phyloP scores from a whole-genome alignment of 2,113 vertebrate species.

The Montifringilla adamsi region DNA sequence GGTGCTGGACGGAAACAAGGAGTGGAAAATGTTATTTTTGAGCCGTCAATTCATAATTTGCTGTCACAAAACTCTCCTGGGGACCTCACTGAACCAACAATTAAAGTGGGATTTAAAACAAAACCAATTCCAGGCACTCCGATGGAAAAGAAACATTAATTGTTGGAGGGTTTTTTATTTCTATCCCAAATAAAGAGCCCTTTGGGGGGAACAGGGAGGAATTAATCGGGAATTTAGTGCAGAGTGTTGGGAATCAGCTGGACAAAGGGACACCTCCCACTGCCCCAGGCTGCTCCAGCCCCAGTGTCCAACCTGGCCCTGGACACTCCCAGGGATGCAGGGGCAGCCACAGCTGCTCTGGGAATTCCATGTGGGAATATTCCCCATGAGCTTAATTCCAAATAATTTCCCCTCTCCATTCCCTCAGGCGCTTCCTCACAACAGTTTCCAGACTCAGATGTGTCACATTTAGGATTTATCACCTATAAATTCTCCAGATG shows the following conservation, averaged over 20 bases:
- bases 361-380: not conserved
- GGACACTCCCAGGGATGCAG: not conserved
- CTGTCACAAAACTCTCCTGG: not conserved
- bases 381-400: not conserved
- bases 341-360: not conserved
- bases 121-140: not conserved
- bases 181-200: not conserved
- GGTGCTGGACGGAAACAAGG: not conserved
- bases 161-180: not conserved
- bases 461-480: rapidly evolving
- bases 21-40: not conserved
- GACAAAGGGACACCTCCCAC: not conserved
- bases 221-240: rapidly evolving
- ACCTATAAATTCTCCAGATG: rapidly evolving
- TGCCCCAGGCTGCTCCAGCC: not conserved
- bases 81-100: not conserved
- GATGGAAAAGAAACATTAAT: not conserved
- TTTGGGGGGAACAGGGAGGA: not conserved
- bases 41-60: not conserved
- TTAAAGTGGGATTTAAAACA: not conserved
- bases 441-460: too few relatives aligned
- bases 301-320: rapidly evolving
- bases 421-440: not conserved
- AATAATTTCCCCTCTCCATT: not conserved
- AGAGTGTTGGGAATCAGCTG: not conserved